Evolutionary conservation across 2,888 invertebrate genomes (phyloP).

Genomic region (Sarcophaga caerulescens): DNA sequence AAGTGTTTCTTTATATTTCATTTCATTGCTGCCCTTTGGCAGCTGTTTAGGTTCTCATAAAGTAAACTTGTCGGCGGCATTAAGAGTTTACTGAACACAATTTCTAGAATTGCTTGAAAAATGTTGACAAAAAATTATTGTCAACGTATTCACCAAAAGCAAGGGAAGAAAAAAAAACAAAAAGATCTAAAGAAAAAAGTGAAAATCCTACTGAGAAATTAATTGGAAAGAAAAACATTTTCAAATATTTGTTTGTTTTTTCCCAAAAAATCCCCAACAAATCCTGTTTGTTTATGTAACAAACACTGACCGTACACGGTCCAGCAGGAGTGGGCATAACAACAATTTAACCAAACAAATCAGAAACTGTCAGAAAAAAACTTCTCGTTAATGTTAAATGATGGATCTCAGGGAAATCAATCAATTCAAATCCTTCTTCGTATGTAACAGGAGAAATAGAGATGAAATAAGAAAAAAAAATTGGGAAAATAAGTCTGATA

Average conservation of each 20-base stretch:
- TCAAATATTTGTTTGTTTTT: background rate
- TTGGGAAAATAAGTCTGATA: background rate
- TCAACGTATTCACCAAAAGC: background rate
- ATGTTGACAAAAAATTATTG: slow-evolving; percentile 24
- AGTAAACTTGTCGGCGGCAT: too few relatives aligned
- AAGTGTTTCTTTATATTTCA: too few relatives aligned
- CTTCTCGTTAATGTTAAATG: slow-evolving; percentile 26
- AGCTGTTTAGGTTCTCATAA: too few relatives aligned
- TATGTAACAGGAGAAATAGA: slow-evolving; percentile 7
- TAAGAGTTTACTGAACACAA: slow-evolving; percentile 9
- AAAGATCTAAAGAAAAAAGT: background rate
- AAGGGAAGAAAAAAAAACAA: background rate
- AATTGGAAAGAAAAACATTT: slow-evolving; percentile 54
- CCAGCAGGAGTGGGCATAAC: background rate
- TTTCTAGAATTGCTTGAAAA: slow-evolving; percentile 47
- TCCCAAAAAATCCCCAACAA: slow-evolving; percentile 7
- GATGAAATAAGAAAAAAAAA: background rate
- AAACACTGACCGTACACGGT: background rate
- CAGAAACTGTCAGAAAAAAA: background rate
- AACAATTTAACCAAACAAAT: background rate
- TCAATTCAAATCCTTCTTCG: slow-evolving; percentile 9
- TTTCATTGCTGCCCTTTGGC: too few relatives aligned
- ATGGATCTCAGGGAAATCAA: slow-evolving; percentile 48
- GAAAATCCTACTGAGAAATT: slow-evolving; percentile 51
- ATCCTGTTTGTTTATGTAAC: slow-evolving; percentile 14